Base-by-base conservation (phyloP, 2,797 vertebrate genomes). In the Paramormyrops hopkinsi region DNA sequence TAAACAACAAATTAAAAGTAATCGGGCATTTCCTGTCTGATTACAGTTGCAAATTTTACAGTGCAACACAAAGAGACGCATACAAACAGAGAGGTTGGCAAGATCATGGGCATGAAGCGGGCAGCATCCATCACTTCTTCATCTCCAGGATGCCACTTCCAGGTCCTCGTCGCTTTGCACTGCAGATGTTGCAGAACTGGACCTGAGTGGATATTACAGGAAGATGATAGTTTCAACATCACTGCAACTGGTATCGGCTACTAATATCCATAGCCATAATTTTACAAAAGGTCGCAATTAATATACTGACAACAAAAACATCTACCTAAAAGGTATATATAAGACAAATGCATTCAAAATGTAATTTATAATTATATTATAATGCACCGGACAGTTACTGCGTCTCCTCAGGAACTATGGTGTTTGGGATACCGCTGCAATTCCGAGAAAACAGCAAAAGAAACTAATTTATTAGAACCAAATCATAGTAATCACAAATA, bases 111-210 rank as follows among this genome's bases (percentile, higher is more conserved):
- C 46, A 73, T 65, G 73, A 48, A 19, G 56, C 22, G 12, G 44
- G 54, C 85, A 25, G 46, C 14, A 25, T 17, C 65, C 29, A 25
- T 93, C 92, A 98, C 91, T 98, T 98, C 92, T 98, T 99, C 95
- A 98, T 97, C 89, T 99, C 98, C 91, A 98, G 93, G 89, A 98
- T 97, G 88, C 97, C 95, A 19, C 97, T 97, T 93, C 97, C 98
- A 0, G 98, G 99, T 0, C 98, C 97, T 33, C 97, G 96, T 88
- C 94, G 97, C 93, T 99, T 99, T 4, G 98, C 99, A 86, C 97
- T 99, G 95, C 99, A 99, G 95, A 99, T 99, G 93, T 98, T 99
- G 93, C 98, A 99, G 94, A 98, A 99, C 94, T 98, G 98, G 46
- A 96, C 90, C 29, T 95, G 93, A 19, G 96, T 97, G 73, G 95